Conservation (phyloP, 2,797 vertebrate species). For the Dendrocincla fuliginosa region DNA sequence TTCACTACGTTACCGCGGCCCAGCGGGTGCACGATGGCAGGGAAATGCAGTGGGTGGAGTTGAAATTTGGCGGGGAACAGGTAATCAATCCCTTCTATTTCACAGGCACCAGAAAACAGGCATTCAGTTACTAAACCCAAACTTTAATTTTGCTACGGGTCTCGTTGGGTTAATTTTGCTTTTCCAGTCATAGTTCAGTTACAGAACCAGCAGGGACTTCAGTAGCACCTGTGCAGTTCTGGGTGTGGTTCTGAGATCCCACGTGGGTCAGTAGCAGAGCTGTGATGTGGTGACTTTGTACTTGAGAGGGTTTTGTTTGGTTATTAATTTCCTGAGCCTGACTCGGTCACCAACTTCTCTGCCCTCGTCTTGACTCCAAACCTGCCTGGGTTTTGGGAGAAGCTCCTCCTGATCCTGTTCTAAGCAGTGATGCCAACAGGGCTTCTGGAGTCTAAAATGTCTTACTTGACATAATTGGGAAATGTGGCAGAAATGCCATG, state of each 20-base stretch:
- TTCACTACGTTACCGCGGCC: slow-evolving; percentile 63
- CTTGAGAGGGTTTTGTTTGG: background rate
- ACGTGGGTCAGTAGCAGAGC: background rate
- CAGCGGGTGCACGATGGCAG: slow-evolving; percentile 65
- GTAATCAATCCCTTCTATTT: slow-evolving; percentile 63
- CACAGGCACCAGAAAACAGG: background rate
- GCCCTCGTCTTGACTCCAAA: background rate
- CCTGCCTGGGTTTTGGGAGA: background rate
- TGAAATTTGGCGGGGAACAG: slow-evolving; percentile 66
- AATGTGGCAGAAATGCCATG: background rate
- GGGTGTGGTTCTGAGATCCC: background rate
- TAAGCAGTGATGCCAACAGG: background rate
- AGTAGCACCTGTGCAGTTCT: background rate
- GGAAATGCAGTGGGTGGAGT: slow-evolving; percentile 9
- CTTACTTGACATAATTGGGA: background rate
- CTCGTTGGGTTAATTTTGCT: background rate
- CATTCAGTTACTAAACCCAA: background rate
- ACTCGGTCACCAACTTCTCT: background rate
- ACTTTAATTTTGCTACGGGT: background rate
- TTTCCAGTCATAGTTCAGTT: background rate
- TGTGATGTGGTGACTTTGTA: fast-evolving
- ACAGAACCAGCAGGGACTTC: background rate
- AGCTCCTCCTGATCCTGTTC: background rate
- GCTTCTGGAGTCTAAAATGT: background rate
- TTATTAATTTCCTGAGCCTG: background rate